Percentiles rank a stretch among this genome's conserved stretches.
Evolutionary conservation across 2,797 vertebrate species (phyloP).

Genomic region (Leptodactylus fallax): DNA sequence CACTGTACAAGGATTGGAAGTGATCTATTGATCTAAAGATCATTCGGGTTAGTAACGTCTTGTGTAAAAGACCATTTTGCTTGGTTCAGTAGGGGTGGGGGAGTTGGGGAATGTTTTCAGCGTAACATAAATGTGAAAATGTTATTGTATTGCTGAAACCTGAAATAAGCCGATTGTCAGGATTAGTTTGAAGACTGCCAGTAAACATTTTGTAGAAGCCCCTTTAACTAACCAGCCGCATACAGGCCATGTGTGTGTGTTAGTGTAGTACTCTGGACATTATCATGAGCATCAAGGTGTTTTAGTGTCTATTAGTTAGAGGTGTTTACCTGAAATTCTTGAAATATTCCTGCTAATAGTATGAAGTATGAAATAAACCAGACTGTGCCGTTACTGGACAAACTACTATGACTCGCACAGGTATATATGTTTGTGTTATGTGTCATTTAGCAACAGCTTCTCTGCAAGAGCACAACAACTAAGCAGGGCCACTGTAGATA

Average conservation of each 20-base stretch:
- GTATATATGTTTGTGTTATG: conserved; percentile 13
- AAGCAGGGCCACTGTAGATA: neutral
- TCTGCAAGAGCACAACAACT: neutral
- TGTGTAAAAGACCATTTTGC: neutral
- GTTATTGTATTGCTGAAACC: too few species aligned
- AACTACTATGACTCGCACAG: neutral
- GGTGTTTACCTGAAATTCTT: neutral
- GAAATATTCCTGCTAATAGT: neutral
- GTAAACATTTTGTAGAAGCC: neutral
- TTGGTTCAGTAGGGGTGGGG: neutral
- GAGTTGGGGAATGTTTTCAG: neutral
- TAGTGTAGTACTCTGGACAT: neutral
- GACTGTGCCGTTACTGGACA: neutral
- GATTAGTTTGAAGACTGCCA: neutral
- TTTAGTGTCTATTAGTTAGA: neutral
- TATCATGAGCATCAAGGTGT: neutral
- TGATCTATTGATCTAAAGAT: too few species aligned
- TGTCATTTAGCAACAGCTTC: conserved; percentile 40
- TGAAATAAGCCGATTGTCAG: neutral
- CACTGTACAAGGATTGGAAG: too few species aligned
- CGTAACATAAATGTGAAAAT: neutral
- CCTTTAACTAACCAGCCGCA: neutral
- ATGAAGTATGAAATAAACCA: conserved; percentile 10
- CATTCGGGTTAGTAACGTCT: too few species aligned
- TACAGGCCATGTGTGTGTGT: neutral